phyloP scores from a whole-genome alignment of 2,888 invertebrate species.

The Tineola bisselliella region DNA sequence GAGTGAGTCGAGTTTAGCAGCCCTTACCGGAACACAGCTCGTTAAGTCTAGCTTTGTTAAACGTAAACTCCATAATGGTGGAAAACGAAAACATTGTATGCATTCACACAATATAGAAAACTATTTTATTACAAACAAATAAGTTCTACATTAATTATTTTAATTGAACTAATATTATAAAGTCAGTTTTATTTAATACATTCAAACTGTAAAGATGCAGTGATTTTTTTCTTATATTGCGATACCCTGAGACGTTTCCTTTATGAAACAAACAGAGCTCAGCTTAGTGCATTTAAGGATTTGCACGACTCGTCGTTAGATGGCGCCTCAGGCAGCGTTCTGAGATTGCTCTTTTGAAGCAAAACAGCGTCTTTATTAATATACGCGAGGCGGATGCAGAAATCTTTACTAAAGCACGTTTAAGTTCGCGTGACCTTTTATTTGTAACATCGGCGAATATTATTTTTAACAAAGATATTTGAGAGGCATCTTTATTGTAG shows the following conservation, averaged over 20 bases:
- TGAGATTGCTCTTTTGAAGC: neutral
- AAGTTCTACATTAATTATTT: too few species aligned
- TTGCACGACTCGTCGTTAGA: neutral
- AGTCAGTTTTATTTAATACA: too few species aligned
- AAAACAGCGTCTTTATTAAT: slow-evolving; percentile 1
- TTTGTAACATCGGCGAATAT: neutral
- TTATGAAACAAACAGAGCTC: neutral
- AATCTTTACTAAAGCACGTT: neutral
- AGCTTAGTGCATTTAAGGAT: slow-evolving; percentile 5
- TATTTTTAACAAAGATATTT: neutral
- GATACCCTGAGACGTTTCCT: neutral
- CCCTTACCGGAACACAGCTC: slow-evolving; percentile 30
- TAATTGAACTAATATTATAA: too few species aligned
- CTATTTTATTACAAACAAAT: too few species aligned
- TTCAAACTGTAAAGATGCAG: neutral
- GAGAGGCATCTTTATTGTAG: neutral
- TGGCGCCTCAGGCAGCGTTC: neutral
- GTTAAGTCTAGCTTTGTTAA: slow-evolving; percentile 32
- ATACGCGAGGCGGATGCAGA: neutral
- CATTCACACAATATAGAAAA: too few species aligned
- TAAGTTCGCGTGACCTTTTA: neutral
- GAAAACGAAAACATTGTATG: neutral
- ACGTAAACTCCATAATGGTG: slow-evolving; percentile 14
- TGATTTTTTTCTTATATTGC: neutral
- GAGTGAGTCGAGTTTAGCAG: slow-evolving; percentile 24